phyloP scores from a whole-genome alignment of 2,888 invertebrate genomes.

The Zaprionus obscuricornis region DNA sequence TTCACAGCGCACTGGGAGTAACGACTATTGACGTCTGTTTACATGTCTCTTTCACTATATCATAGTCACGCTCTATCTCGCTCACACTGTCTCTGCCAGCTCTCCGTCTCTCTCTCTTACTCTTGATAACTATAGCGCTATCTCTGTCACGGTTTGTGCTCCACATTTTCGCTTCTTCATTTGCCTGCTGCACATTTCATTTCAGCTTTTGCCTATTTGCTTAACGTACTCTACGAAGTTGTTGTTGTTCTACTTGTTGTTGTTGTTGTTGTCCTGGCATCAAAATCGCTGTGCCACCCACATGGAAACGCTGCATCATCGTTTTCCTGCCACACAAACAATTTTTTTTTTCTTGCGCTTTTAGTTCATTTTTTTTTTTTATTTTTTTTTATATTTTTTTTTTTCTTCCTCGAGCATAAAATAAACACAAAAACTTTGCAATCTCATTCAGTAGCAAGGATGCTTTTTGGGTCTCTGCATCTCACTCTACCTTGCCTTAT shows the following conservation, averaged over 20 bases:
- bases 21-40: conserved; percentile 45
- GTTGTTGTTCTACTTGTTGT: conserved; percentile 43
- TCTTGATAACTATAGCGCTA: conserved; percentile 3
- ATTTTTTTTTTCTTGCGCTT: conserved; percentile 5
- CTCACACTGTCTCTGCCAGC: background rate
- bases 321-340: conserved; percentile 13
- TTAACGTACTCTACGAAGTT: conserved; percentile 56
- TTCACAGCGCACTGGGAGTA: conserved; percentile 24
- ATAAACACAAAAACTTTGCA: conserved; percentile 71
- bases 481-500: background rate
- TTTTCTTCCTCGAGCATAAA: conserved; percentile 49
- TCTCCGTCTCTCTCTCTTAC: too few relatives aligned
- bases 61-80: background rate
- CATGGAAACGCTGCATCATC: conserved; percentile 39
- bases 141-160: too few relatives aligned
- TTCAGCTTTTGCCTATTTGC: conserved; percentile 69
- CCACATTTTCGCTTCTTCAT: too few relatives aligned
- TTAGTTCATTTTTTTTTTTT: too few relatives aligned
- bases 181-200: conserved; percentile 65
- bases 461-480: conserved; percentile 8
- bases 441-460: conserved; percentile 53
- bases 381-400: conserved; percentile 27
- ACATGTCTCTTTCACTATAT: conserved; percentile 20
- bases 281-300: conserved; percentile 28
- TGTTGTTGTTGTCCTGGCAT: conserved; percentile 12